Base-by-base conservation (phyloP, 2,888 invertebrate genomes). In the Agrotis exclamationis region DNA sequence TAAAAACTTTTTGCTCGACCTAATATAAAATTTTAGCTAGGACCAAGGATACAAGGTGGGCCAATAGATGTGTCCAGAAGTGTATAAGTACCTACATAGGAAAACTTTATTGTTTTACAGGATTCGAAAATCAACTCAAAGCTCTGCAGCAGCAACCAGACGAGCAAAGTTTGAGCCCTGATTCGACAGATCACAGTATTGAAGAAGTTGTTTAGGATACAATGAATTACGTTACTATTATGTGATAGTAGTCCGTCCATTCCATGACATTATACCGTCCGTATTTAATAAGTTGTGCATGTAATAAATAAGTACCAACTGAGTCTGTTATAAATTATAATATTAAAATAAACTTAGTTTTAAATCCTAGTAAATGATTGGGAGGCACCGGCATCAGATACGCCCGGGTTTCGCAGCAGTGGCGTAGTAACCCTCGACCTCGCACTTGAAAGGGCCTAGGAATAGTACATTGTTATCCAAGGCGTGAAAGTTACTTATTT, bases 181-280 rank as follows among this genome's bases (percentile, higher is more conserved):
- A 93, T 50, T 95, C 96, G 9, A 90, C 93, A 16, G 96, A 96
- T 74, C 95, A 93, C 77, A 96, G 95, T 79, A 93, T 96, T 66
- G 96, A 96, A 90, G 96, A 96, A 93, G 87, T 91, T 51, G 92
- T 95, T 33, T 96, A 88, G 86, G 48, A 58, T 50, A 44, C 45
- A 28, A 53, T 24, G 9, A 45, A 20, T 58, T 33, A 63, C 20
- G n/a, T 58, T 58, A 39, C 39, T 39, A 39, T 58, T 63, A 62
- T 58, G 54, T 79, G 45, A 67, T 59, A 24, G 22, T n/a, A 48
- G 9, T 72, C 73, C 63, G 67, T 74, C 80, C 71, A 59, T 66
- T 63, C 18, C 44, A 45, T 60, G 22, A 44, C 50, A 58, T 51
- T 18, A 53, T 28, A 77, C 74, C 85, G 76, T 84, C 85, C 80